Base-by-base conservation (phyloP, 2,113 vertebrate genomes). In the Strigops habroptila region DNA sequence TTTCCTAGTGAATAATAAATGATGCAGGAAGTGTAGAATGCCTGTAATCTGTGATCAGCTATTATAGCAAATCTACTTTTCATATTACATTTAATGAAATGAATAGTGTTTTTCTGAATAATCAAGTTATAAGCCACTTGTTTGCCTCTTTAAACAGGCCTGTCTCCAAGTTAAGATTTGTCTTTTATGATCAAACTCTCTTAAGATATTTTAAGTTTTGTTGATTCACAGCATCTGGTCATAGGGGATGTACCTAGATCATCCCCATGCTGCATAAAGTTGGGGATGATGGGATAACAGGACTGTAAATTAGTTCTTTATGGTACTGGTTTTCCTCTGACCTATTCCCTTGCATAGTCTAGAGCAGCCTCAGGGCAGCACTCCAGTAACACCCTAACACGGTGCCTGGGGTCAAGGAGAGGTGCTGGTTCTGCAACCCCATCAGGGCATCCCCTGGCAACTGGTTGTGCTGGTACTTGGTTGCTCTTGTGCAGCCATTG, bases 1-100 rank as follows among this genome's bases (percentile, higher is more conserved):
- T 74, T 95, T 93, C 82, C 73, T 51, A 67, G 85, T 78, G 82
- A 90, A 96, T 90, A 97, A 86, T 91, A 81, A 94, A 94, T 88
- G 60, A 95, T 81, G 55, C 9, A 3, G 14, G 28, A 76, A 90
- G 71, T 68, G 76, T 77, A 77, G 78, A 86, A 83, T 83, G 88
- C 75, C 82, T 52, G 49, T 93, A 94, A 91, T 94, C 53, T 70
- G 84, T 90, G 95, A 96, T 94, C 55, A 80, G 79, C 90, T 91
- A 59, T 94, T 95, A 91, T 28, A 87, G 85, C 74, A 95, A 94
- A 94, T 81, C 85, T 37, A 43, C 90, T 96, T 95, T 86, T 83
- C 88, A 41, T 73, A 75, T 88, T 83, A 65, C 23, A 23, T 88
- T 95, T 91, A 90, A 95, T 93, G 78, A 82, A 90, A 91, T 87